phyloP scores from a whole-genome alignment of 1,140 invertebrate species.

The Pantala flavescens region DNA sequence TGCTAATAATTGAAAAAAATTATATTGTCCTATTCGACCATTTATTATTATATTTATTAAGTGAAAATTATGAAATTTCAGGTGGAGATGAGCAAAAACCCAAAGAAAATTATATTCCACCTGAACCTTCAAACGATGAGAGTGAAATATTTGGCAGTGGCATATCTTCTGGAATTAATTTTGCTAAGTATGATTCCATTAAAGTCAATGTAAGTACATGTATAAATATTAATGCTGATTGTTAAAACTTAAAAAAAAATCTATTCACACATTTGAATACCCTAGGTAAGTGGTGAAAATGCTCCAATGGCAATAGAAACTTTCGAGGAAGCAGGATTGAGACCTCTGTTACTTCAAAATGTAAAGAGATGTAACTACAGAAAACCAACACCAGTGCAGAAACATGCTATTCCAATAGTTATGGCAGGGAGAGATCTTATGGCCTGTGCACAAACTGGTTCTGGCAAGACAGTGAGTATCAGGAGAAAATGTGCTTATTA shows the following conservation, averaged over 20 bases:
- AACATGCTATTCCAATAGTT: conserved; percentile 77
- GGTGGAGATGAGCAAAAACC: conserved; percentile 35
- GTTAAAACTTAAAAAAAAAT: conserved; percentile 13
- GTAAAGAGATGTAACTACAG: conserved; percentile 69
- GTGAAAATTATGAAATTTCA: not conserved
- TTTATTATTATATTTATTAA: not conserved
- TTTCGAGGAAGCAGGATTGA: conserved; percentile 62
- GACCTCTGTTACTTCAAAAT: conserved; percentile 60
- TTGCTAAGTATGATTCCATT: conserved; percentile 75
- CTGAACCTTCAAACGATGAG: conserved; percentile 59
- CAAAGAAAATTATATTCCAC: conserved; percentile 68
- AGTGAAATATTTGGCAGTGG: conserved; percentile 56
- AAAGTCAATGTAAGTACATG: conserved; percentile 54
- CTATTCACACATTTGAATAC: not conserved
- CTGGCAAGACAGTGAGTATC: conserved; percentile 74
- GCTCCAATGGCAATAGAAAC: conserved; percentile 47
- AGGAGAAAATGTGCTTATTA: conserved; percentile 10
- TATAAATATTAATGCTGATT: not conserved
- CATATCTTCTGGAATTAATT: conserved; percentile 75
- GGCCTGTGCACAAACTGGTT: conserved; percentile 96
- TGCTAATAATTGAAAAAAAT: too few relatives aligned
- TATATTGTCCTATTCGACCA: not conserved
- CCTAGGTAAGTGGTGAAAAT: conserved; percentile 53
- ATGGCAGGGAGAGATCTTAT: conserved; percentile 73
- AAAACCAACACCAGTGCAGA: conserved; percentile 89